Evolutionary conservation across 2,888 invertebrate species (phyloP), one percentile per base, ranked within the genome.

Genomic region (Conus canariensis): DNA sequence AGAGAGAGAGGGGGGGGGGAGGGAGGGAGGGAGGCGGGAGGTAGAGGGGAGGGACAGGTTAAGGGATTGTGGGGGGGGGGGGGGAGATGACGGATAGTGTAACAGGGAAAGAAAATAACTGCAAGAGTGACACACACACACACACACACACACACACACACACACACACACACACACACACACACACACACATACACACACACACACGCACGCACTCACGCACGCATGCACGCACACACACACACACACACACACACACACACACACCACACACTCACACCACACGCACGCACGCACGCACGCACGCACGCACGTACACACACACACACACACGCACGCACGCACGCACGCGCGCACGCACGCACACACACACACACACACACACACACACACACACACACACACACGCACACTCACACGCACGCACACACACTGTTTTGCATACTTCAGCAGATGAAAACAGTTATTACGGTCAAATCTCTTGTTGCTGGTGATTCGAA

Each of bases 221-320:
- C 60, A 16, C 60, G 4, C 16, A 16, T n/a, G n/a, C 74, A 74
- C 10, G 1, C 74, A 74, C 10, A n/a, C 74, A 74, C n/a, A n/a
- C 74, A 74, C 74, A n/a, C 74, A 74, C 74, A n/a, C 74, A 74
- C 74, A n/a, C 22, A 74, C n/a, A n/a, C 74, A 25, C n/a, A n/a
- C 74, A 74, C 70, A 22, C 70, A 22, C 30, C 70, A 70, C 22
- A 16, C 19, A 7, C 16, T 0, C 70, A 5, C 70, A 70, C 70
- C 74, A 74, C n/a, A 25, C n/a, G 3, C n/a, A 74, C n/a, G 1
- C 74, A 74, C n/a, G 19, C 74, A 25, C 74, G 4, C 60, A 16
- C 60, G 4, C 16, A 16, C 60, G 4, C 60, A 10, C 60, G 4
- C 45, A 45, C 45, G 4, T 3, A 45, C 45, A 4, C 45, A 45